Evolutionary conservation across 2,888 invertebrate genomes (phyloP).

Genomic region (Parasteatoda lunata): DNA sequence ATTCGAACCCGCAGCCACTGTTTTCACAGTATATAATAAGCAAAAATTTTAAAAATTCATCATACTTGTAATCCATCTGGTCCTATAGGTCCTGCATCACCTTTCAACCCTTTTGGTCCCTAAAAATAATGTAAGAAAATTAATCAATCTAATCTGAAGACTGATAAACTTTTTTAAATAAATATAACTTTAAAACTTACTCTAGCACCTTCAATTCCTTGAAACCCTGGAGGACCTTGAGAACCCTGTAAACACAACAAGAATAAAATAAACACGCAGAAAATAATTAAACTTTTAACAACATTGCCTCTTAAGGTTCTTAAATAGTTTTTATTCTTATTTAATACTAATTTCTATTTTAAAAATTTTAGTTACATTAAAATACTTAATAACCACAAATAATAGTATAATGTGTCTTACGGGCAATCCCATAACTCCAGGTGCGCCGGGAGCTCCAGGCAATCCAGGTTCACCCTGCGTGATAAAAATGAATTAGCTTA

Average conservation of each 20-base stretch:
- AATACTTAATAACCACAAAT: not conserved
- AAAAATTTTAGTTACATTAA: not conserved
- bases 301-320: too few relatives aligned
- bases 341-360: not conserved
- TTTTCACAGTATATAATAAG: too few relatives aligned
- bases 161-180: not conserved
- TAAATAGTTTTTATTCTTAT: not conserved
- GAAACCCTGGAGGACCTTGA: slow-evolving; percentile 43
- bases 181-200: slow-evolving; percentile 14
- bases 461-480: slow-evolving; percentile 51
- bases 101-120: slow-evolving; percentile 60
- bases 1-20: too few relatives aligned
- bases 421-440: slow-evolving; percentile 54
- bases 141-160: not conserved
- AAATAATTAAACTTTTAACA: too few relatives aligned
- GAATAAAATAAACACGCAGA: not conserved
- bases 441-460: slow-evolving; percentile 35
- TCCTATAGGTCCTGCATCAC: slow-evolving; percentile 52
- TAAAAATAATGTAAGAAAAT: not conserved
- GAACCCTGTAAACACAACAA: slow-evolving; percentile 33
- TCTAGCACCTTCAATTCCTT: slow-evolving; percentile 57
- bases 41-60: too few relatives aligned
- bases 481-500: too few relatives aligned
- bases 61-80: slow-evolving; percentile 57
- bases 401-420: slow-evolving; percentile 23